Percentiles rank a stretch among this genome's conserved stretches.
Evolutionary conservation across 2,797 vertebrate genomes (phyloP).

Genomic region (Pipistrellus kuhlii): DNA sequence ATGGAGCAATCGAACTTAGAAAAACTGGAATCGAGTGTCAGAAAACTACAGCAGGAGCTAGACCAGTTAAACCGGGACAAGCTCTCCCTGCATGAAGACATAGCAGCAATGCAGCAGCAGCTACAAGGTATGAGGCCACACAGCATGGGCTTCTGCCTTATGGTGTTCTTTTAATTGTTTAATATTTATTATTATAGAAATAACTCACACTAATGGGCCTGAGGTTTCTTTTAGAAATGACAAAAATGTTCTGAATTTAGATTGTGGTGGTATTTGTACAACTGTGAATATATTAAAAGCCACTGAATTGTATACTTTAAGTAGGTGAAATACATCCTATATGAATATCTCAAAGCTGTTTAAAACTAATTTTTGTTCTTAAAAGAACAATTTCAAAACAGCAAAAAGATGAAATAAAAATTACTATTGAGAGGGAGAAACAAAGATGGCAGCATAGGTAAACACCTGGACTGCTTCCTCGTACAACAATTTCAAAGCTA

Average conservation of each 20-base stretch:
- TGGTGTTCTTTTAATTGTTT: background rate
- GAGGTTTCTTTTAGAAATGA: conserved; percentile 19
- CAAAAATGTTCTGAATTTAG: conserved; percentile 35
- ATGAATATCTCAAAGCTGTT: background rate
- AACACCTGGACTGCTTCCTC: no score
- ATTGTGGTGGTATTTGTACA: background rate
- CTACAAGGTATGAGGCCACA: conserved; percentile 84
- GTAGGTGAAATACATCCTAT: background rate
- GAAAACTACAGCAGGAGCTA: conserved; percentile 86
- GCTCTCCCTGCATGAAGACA: conserved; percentile 82
- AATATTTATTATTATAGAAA: background rate
- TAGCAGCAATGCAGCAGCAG: conserved; percentile 78
- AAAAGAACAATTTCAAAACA: conserved; percentile 64
- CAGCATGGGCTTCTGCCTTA: no score
- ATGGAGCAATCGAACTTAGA: conserved; percentile 78
- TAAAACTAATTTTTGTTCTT: conserved; percentile 21
- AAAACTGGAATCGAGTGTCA: conserved; percentile 83
- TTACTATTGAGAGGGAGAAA: background rate
- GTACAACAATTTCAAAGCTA: no score
- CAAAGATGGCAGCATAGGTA: no score
- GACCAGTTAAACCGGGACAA: conserved; percentile 82
- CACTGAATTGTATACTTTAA: background rate
- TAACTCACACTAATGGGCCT: background rate
- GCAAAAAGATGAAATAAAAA: conserved; percentile 46
- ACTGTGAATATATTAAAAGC: background rate